Evolutionary conservation across 2,888 invertebrate genomes (phyloP), one percentile per base, ranked within the genome.

Genomic region (Flexamia atlantica): DNA sequence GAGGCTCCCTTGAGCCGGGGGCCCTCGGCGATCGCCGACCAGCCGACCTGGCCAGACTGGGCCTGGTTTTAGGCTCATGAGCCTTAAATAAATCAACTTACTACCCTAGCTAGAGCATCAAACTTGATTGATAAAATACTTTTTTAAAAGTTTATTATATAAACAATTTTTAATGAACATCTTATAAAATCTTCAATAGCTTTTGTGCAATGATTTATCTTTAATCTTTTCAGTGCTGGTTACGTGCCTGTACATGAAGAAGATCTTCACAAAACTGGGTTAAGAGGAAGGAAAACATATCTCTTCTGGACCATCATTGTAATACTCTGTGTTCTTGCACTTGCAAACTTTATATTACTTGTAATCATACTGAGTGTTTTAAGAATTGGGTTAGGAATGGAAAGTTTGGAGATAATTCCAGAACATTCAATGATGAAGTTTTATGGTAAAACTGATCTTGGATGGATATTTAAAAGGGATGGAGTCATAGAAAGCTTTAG

Each of bases 361-460:
- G 92, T 97, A 57, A 95, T 95, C 0, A 95, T 97, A 81, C 92
- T 97, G 83, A 95, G 95, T 9, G 97, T 97, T 0, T 89, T 97
- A 64, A 92, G 95, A 84, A 92, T 97, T 84, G 94, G 87, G 42
- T 88, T 89, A 85, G 97, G 97, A 9, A 95, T 97, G 93, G 95
- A 97, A 88, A 95, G 96, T 87, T 92, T 97, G 90, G 97, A 97
- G 90, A 92, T 97, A 72, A 93, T 97, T 0, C 93, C 94, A 0
- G 94, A 95, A 81, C 93, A 94, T 85, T 93, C 94, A 85, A 92
- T 95, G 0, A 91, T 97, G 0, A 97, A 97, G 89, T 95, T 97
- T 89, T 95, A 94, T 85, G 97, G 97, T 0, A 91, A 93, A 64
- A 93, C 95, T 0, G 95, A 96, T 89, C 91, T 97, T 86, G 96